phyloP scores from a whole-genome alignment of 2,113 vertebrate genomes.

The Heteronetta atricapilla region DNA sequence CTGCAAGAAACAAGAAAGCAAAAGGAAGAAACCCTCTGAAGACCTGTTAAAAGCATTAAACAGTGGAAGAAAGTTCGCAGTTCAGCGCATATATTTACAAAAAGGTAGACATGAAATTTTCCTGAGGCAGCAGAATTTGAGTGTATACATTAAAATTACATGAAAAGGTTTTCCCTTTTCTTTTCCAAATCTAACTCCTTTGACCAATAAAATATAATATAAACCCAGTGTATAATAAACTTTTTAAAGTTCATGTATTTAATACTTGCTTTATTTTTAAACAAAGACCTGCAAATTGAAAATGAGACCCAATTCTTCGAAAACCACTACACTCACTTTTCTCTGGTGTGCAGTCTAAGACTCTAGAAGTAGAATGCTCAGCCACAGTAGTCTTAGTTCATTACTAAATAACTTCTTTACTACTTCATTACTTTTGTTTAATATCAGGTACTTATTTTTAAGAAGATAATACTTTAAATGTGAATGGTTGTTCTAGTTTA shows the following conservation, averaged over 20 bases:
- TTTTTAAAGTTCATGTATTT: background rate
- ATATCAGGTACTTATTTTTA: background rate
- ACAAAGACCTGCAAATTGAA: background rate
- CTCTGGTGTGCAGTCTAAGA: background rate
- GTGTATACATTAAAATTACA: background rate
- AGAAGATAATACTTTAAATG: background rate
- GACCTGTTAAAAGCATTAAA: background rate
- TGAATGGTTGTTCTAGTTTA: background rate
- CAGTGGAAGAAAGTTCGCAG: background rate
- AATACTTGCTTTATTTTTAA: background rate
- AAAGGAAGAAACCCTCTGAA: background rate
- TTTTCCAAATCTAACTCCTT: background rate
- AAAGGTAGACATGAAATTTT: background rate
- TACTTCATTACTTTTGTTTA: background rate
- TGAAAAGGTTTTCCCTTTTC: background rate
- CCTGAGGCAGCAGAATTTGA: background rate
- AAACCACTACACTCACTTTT: background rate
- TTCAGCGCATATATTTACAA: background rate
- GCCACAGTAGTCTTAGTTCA: background rate
- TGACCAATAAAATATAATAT: background rate
- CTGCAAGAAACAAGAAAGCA: background rate
- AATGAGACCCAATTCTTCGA: background rate
- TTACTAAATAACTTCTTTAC: no score
- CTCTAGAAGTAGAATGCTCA: background rate
- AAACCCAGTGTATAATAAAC: background rate